Evolutionary conservation across 2,888 invertebrate genomes (phyloP).

Genomic region (Octodonta nipae): DNA sequence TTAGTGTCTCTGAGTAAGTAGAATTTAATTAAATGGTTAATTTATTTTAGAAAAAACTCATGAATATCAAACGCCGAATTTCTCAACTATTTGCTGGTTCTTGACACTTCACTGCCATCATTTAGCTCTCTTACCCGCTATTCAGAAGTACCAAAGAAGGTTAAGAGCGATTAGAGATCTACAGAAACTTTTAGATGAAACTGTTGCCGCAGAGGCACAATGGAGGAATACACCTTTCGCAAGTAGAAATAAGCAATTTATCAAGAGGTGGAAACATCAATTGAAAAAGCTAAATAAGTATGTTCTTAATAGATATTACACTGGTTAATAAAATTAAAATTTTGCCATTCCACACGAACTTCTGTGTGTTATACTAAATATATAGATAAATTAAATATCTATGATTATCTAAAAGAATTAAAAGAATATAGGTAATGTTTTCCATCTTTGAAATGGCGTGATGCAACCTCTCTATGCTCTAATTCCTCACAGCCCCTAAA

Average conservation of each 20-base stretch:
- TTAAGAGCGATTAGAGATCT: conserved; percentile 68
- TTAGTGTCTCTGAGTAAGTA: background rate
- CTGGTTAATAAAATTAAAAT: too few relatives aligned
- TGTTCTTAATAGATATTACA: too few relatives aligned
- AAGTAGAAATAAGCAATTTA: conserved; percentile 64
- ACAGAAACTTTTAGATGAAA: conserved; percentile 74
- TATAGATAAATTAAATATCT: too few relatives aligned
- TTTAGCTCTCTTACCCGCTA: conserved; percentile 75
- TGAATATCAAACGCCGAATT: conserved; percentile 69
- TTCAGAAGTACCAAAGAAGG: conserved; percentile 70
- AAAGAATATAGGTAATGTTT: too few relatives aligned
- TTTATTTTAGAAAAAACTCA: conserved; percentile 39
- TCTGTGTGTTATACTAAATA: too few relatives aligned
- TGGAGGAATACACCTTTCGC: conserved; percentile 70
- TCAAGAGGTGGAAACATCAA: conserved; percentile 79
- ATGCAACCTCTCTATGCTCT: too few relatives aligned
- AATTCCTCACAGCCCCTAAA: too few relatives aligned
- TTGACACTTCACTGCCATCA: conserved; percentile 89
- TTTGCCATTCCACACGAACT: too few relatives aligned
- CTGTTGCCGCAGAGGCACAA: conserved; percentile 65
- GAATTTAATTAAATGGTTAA: background rate
- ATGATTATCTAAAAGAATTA: too few relatives aligned
- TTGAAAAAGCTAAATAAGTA: conserved; percentile 60
- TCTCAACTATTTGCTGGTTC: conserved; percentile 95
- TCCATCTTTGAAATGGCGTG: too few relatives aligned